Percentiles rank a stretch among this genome's conserved stretches.
Conservation (phyloP, 35 echinoderm and acorn worm genomes). For the Acanthaster planci region DNA sequence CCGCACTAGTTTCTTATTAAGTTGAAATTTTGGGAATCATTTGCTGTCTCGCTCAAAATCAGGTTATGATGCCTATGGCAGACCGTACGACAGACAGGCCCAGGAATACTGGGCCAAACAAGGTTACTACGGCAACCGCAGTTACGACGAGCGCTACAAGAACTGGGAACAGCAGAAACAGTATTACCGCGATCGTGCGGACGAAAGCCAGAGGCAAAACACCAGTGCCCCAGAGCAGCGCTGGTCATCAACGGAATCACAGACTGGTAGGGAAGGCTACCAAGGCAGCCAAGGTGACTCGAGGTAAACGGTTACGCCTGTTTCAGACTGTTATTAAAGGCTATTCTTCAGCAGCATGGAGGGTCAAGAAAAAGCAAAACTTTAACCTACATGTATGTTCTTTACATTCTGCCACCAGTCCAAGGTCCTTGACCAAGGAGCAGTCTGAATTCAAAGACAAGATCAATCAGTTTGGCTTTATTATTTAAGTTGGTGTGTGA, state of each 20-base stretch:
- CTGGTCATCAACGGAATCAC: not conserved
- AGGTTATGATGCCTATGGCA: slow-evolving; percentile 47
- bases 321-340: no score
- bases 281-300: not conserved
- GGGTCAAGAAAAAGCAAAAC: no score
- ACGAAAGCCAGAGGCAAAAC: slow-evolving; percentile 1
- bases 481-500: no score
- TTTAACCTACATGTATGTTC: not conserved
- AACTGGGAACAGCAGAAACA: slow-evolving; percentile 4
- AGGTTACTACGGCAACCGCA: not conserved
- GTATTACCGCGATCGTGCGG: slow-evolving; percentile 25
- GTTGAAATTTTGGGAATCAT: no score
- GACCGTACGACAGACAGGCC: slow-evolving; percentile 46
- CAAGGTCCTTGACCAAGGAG: no score
- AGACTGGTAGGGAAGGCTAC: not conserved
- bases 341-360: not conserved
- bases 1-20: no score
- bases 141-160: slow-evolving; percentile 37
- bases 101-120: slow-evolving; percentile 13
- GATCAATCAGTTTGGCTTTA: no score
- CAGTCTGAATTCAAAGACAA: no score
- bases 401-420: no score
- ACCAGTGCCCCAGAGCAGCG: slow-evolving; percentile 34
- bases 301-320: not conserved
- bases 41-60: not conserved